These are phyloP conservation scores for Epizoanthus illoricatus DNA, from an alignment of 92 coral and sea anemone genomes.

Conservation along the genomic window DNA sequence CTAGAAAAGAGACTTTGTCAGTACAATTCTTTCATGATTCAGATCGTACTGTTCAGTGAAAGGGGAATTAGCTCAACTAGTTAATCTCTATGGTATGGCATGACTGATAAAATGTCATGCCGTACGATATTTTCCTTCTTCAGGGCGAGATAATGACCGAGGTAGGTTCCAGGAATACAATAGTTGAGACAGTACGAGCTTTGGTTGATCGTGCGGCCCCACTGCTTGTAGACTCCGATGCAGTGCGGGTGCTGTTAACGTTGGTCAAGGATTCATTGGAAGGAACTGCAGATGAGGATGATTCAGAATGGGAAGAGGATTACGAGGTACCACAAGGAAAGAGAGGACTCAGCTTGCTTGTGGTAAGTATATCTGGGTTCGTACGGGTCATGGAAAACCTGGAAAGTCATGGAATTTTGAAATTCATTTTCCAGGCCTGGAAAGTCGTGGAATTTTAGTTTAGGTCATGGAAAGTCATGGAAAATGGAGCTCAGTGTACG, in stretches of 20 bases:
- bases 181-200: conserved; percentile 85
- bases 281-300: conserved; percentile 59
- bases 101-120: background rate
- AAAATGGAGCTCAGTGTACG: too few relatives aligned
- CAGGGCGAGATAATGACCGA: conserved; percentile 83
- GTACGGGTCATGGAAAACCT: too few relatives aligned
- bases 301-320: conserved; percentile 57
- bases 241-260: conserved; percentile 64
- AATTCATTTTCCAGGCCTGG: too few relatives aligned
- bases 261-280: conserved; percentile 73
- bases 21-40: too few relatives aligned
- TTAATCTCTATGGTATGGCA: too few relatives aligned
- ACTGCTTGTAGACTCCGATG: conserved; percentile 75
- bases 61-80: too few relatives aligned
- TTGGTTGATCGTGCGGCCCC: conserved; percentile 92
- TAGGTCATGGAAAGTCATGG: too few relatives aligned
- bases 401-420: too few relatives aligned
- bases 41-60: too few relatives aligned
- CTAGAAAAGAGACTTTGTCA: too few relatives aligned
- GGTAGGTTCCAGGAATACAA: conserved; percentile 80
- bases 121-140: conserved; percentile 5
- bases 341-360: conserved; percentile 72
- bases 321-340: conserved; percentile 49
- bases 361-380: conserved; percentile 66
- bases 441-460: too few relatives aligned